Evolutionary conservation across 2,797 vertebrate species (phyloP).

Genomic region (Neosilurus mollespiculum): DNA sequence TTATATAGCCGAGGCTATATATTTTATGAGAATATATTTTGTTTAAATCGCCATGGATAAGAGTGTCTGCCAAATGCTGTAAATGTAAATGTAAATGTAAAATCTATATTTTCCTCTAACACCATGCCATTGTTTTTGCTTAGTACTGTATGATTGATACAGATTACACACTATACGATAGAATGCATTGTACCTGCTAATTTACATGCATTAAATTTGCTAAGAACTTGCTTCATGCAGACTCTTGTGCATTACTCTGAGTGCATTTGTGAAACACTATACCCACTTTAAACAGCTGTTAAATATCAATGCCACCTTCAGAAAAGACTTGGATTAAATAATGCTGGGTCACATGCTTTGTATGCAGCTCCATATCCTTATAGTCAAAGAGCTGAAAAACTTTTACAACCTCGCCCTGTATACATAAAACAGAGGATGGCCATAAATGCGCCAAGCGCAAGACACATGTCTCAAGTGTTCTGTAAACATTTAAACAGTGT

Average conservation of each 20-base stretch:
- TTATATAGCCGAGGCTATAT: too few relatives aligned
- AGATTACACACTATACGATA: neutral
- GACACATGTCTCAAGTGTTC: constrained; percentile 32
- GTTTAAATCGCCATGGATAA: too few relatives aligned
- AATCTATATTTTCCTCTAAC: neutral
- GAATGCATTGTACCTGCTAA: neutral
- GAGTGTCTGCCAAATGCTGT: too few relatives aligned
- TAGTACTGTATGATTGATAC: neutral
- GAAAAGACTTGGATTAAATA: constrained; percentile 16
- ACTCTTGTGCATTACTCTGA: neutral
- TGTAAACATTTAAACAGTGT: constrained; percentile 40
- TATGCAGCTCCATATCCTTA: neutral
- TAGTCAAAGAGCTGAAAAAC: constrained; percentile 1
- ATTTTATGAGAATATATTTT: too few relatives aligned
- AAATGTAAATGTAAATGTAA: too few relatives aligned
- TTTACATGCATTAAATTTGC: neutral
- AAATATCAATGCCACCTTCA: constrained; percentile 5
- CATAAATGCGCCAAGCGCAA: constrained; percentile 42
- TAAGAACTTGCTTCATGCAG: neutral
- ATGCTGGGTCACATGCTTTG: constrained; percentile 10
- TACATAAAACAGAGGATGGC: constrained; percentile 18
- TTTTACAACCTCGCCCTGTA: constrained; percentile 30
- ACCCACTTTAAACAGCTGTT: constrained; percentile 33
- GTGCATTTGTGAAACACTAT: constrained; percentile 30
- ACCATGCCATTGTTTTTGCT: neutral